Evolutionary conservation across 2,797 vertebrate genomes (phyloP).

Genomic region (Phoxinus dragarum): DNA sequence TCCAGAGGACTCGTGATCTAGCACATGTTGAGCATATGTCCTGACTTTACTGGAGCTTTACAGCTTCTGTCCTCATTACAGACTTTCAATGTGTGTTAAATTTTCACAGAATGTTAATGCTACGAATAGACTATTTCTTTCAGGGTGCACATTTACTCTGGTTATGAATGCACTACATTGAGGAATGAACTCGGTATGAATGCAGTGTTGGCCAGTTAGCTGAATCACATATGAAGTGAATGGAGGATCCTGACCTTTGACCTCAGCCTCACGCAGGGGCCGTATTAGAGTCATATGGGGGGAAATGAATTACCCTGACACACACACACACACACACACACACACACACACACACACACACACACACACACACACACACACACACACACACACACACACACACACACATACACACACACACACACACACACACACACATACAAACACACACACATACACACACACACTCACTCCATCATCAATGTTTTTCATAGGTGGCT

Average conservation of each 20-base stretch:
- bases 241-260: constrained; percentile 3
- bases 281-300: not conserved
- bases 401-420: not conserved
- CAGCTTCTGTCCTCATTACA: not conserved
- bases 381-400: constrained; percentile 16
- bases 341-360: too few species aligned
- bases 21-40: not conserved
- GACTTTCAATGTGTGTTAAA: not conserved
- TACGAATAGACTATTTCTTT: not conserved
- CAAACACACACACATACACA: constrained; percentile 29
- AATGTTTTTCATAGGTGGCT: constrained; percentile 55
- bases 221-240: not conserved
- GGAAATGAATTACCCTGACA: not conserved
- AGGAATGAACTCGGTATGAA: not conserved
- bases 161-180: not conserved
- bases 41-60: not conserved
- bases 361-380: not conserved
- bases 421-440: constrained; percentile 20
- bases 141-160: not conserved
- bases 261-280: not conserved
- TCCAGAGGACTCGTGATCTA: not conserved
- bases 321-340: constrained; percentile 37
- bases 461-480: constrained; percentile 22
- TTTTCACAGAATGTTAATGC: not conserved
- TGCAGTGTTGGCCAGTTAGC: not conserved